Evolutionary conservation across 2,113 vertebrate genomes (phyloP), one percentile per base, ranked within the genome.

Genomic region (Butorides virescens): DNA sequence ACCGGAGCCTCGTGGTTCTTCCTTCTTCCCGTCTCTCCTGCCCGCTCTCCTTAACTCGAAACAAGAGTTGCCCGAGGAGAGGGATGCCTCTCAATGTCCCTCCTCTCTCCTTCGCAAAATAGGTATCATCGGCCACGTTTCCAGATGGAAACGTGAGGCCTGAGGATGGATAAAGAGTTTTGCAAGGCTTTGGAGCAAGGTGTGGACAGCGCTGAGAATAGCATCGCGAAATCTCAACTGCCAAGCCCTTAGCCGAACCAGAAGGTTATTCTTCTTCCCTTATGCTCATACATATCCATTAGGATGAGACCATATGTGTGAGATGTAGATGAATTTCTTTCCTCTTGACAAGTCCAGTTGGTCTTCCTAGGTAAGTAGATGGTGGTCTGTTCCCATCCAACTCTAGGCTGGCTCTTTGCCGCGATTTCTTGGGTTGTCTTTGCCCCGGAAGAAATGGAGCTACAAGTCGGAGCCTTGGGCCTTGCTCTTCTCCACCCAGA

Each of bases 291-390:
- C 96, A 97, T 97, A 97, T 95, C 96, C 91, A 93, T 97, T 96
- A 95, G 92, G 92, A 95, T 95, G 94, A 89, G 95, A 97, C 96
- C 94, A 95, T 96, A 96, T 97, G 96, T 95, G 97, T 95, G 89
- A 97, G 95, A 97, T 96, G 96, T 94, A 96, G 97, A 97, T 93
- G 95, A 92, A 97, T 95, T 96, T 96, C 97, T 91, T 97, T 97
- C 94, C 93, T 92, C 89, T 95, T 96, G 95, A 96, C 97, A 97
- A 97, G 96, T 97, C 97, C 97, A 96, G 97, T 97, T 97, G 94
- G 97, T 97, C 97, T 82, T 95, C 86, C 83, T 97, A 97, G 94
- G 95, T 97, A 97, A 95, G 94, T 93, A 97, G 93, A 92, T 95
- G 97, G 58, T 94, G 96, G 75, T 95, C 95, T 97, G 91, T 96